Percentiles rank a stretch among this genome's conserved stretches.
phyloP scores from a whole-genome alignment of 1,140 invertebrate genomes.

The Brevipalpus yothersi region DNA sequence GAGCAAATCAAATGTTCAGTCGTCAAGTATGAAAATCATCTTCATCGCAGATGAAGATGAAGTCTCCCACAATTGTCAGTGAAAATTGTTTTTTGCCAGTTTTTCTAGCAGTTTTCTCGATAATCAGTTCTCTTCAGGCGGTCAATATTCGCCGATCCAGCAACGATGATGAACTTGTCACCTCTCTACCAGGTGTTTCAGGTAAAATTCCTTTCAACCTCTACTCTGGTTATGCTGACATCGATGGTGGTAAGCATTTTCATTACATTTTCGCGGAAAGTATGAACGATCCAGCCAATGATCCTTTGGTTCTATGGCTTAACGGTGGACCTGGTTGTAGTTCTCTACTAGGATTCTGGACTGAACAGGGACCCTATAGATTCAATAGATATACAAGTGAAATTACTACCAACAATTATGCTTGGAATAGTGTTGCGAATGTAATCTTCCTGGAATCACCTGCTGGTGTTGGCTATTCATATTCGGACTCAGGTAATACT shows the following conservation, averaged over 20 bases:
- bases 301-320: conserved; percentile 23
- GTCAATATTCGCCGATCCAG: no score
- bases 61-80: no score
- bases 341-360: conserved; percentile 24
- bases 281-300: conserved; percentile 20
- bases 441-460: conserved; percentile 36
- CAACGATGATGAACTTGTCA: not conserved
- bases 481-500: conserved; percentile 24
- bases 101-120: no score
- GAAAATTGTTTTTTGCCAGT: no score
- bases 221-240: conserved; percentile 18
- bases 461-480: conserved; percentile 30
- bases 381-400: conserved; percentile 19
- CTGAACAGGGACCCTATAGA: conserved; percentile 28
- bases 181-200: not conserved
- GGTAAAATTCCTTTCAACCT: conserved; percentile 12
- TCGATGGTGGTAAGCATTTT: conserved; percentile 9
- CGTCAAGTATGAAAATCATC: no score
- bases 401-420: conserved; percentile 21
- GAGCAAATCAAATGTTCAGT: no score
- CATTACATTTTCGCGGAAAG: conserved; percentile 27
- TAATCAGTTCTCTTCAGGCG: no score
- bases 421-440: conserved; percentile 40
- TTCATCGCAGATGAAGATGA: no score
- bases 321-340: conserved; percentile 22